Conservation (phyloP, 2,888 invertebrate genomes). For the Aethes cnicana region DNA sequence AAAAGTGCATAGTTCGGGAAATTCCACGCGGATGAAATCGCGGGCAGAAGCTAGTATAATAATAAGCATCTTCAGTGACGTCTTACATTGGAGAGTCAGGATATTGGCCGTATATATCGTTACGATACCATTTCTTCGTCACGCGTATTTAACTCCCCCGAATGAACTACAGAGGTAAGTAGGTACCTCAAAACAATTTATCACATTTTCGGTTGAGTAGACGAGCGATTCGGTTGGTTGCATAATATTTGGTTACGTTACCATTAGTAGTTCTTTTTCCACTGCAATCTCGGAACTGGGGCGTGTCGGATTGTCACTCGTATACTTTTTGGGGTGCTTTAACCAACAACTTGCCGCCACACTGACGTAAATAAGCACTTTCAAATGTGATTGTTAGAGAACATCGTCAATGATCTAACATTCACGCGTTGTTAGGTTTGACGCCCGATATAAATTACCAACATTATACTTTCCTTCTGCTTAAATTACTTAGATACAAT, state of each 20-base stretch:
- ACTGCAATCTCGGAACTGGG: conserved; percentile 59
- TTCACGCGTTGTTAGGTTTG: conserved; percentile 12
- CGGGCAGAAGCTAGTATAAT: too few relatives aligned
- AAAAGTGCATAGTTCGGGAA: too few relatives aligned
- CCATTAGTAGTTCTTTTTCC: conserved; percentile 47
- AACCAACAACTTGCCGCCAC: conserved; percentile 16
- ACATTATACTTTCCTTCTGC: too few relatives aligned
- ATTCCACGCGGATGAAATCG: too few relatives aligned
- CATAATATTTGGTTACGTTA: conserved; percentile 52
- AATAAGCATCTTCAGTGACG: too few relatives aligned
- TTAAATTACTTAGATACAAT: neutral
- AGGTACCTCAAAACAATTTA: too few relatives aligned
- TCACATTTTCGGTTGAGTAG: conserved; percentile 27
- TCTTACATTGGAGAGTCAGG: too few relatives aligned
- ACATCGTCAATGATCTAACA: conserved; percentile 20
- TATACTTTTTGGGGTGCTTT: conserved; percentile 43
- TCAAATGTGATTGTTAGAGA: conserved; percentile 33
- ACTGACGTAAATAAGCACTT: conserved; percentile 39
- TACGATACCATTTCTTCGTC: too few relatives aligned
- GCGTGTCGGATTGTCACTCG: conserved; percentile 51
- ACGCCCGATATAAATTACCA: too few relatives aligned
- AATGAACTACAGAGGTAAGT: conserved; percentile 3
- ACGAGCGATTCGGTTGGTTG: conserved; percentile 36
- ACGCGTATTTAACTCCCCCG: neutral
- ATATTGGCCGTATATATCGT: too few relatives aligned